phyloP scores from a whole-genome alignment of 2,797 vertebrate genomes.

The Amniataba percoides region DNA sequence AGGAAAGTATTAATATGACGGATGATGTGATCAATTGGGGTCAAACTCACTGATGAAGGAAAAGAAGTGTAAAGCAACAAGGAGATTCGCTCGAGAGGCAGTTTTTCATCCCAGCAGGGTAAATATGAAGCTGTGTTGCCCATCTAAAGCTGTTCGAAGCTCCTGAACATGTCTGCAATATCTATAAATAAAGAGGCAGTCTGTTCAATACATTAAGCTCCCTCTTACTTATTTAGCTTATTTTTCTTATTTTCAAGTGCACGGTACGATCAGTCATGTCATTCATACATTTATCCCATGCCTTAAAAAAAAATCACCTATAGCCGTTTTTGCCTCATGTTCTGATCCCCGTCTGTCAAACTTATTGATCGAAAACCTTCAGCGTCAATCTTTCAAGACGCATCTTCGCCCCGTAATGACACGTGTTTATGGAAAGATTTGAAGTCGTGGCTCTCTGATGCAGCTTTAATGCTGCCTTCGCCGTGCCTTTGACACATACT shows the following conservation, averaged over 20 bases:
- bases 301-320: background rate
- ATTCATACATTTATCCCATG: no score
- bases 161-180: background rate
- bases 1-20: background rate
- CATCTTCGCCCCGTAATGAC: background rate
- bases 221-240: no score
- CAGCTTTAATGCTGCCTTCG: background rate
- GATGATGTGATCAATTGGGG: background rate
- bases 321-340: background rate
- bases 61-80: background rate
- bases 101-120: background rate
- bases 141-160: background rate
- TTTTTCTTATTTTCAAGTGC: background rate
- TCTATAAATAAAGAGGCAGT: background rate
- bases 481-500: background rate
- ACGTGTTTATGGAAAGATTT: background rate
- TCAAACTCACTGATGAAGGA: background rate
- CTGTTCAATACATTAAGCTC: background rate
- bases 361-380: background rate
- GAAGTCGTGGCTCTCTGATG: background rate
- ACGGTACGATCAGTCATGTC: background rate
- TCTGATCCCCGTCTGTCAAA: background rate
- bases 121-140: background rate
- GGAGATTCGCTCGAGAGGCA: background rate
- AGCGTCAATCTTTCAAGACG: background rate